Percentiles rank a stretch among this genome's conserved stretches.
These are phyloP conservation scores for Henricia sp. DNA, from an alignment of 53 echinoderm and acorn worm genomes.

Conservation along the genomic window DNA sequence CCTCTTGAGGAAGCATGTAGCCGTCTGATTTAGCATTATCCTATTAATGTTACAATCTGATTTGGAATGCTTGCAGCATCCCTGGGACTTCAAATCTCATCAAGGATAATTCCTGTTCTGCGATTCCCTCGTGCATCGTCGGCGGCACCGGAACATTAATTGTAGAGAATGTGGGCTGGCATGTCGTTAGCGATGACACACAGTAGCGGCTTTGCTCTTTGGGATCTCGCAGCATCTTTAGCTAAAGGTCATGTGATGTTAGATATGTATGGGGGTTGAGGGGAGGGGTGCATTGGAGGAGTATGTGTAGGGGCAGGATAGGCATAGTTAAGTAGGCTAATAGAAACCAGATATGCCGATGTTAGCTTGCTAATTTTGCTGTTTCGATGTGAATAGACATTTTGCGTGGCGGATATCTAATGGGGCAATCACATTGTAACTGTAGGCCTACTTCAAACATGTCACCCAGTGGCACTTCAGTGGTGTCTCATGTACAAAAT, in stretches of 20 bases:
- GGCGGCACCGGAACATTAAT: constrained; percentile 26
- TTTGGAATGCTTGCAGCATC: constrained; percentile 12
- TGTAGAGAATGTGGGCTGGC: constrained; percentile 5
- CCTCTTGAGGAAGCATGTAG: neutral
- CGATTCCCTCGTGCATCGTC: neutral
- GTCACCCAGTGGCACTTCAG: too few species aligned
- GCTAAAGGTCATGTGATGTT: constrained; percentile 37
- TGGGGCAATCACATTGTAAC: too few species aligned
- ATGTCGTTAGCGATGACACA: constrained; percentile 1
- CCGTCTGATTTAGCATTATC: constrained; percentile 17
- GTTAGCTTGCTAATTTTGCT: too few species aligned
- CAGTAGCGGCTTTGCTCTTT: constrained; percentile 9
- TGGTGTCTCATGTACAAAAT: too few species aligned
- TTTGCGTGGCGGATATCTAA: too few species aligned
- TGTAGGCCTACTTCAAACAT: too few species aligned
- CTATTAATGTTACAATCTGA: constrained; percentile 35
- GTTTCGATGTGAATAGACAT: too few species aligned
- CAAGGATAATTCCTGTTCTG: constrained; percentile 25
- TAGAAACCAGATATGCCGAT: too few species aligned
- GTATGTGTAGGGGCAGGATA: too few species aligned
- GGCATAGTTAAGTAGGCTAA: too few species aligned
- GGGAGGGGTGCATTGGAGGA: too few species aligned
- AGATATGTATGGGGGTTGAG: neutral
- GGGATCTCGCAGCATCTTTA: constrained; percentile 19
- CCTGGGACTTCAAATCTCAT: constrained; percentile 12